Evolutionary conservation across 2,888 invertebrate genomes (phyloP).

Genomic region (Acanthosepion esculentum): DNA sequence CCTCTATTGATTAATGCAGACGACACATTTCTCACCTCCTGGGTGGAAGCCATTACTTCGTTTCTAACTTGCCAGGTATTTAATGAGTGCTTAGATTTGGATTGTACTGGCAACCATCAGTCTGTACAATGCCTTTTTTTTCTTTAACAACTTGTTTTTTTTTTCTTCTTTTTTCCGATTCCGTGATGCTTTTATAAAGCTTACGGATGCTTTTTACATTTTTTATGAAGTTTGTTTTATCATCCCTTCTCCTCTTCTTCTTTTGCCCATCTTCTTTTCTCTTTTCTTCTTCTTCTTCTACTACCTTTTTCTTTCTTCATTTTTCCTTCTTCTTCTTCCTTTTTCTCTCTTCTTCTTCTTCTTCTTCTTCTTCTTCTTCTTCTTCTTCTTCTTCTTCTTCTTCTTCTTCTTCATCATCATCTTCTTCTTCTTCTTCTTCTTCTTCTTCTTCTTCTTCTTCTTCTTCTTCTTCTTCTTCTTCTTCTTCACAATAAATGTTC

Average conservation of each 20-base stretch:
- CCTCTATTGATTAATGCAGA: constrained; percentile 10
- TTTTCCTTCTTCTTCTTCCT: background rate
- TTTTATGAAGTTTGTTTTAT: background rate
- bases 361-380: background rate
- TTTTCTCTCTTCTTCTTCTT: background rate
- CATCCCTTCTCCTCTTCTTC: background rate
- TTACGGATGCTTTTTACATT: background rate
- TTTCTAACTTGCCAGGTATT: background rate
- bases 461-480: background rate
- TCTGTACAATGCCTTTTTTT: background rate
- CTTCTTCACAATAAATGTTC: background rate
- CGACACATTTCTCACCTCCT: constrained; percentile 45
- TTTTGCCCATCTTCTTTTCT: background rate
- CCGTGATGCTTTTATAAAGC: background rate
- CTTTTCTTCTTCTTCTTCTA: background rate
- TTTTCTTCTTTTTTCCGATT: background rate
- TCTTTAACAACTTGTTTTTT: too few species aligned
- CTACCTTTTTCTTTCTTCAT: too few species aligned
- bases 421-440: background rate
- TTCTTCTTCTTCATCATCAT: background rate
- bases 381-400: constrained; percentile 8
- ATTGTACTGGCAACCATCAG: background rate
- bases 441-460: background rate
- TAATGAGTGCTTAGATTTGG: background rate
- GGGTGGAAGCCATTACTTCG: constrained; percentile 44